A percentile compares a stretch with the other conserved stretches of the same genome.
Conservation (phyloP, 37 sponge, comb jelly and placozoan genomes). For the Diacarnus erythraeanus region DNA sequence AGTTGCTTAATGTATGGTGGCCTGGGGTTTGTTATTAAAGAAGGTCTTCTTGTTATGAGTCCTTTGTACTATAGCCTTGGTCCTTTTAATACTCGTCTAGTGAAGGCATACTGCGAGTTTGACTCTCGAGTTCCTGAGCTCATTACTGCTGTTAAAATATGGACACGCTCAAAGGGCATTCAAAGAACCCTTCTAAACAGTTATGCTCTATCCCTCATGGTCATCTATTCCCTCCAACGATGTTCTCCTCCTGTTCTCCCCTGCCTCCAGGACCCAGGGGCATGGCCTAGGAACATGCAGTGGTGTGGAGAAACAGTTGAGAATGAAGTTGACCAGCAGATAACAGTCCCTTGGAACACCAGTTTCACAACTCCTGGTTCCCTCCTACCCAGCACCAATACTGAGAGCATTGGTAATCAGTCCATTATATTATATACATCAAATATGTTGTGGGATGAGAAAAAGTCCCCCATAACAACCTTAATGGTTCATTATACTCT, state of each 20-base stretch:
- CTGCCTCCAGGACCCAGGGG: constrained; percentile 57
- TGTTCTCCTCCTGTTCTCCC: constrained; percentile 60
- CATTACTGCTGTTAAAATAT: constrained; percentile 13
- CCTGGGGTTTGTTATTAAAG: no score
- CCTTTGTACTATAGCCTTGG: constrained; percentile 55
- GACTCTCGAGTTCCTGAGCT: constrained; percentile 34
- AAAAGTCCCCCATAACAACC: no score
- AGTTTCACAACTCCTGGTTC: constrained; percentile 27
- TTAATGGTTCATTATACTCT: no score
- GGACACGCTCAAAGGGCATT: constrained; percentile 24
- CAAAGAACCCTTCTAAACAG: constrained; percentile 35
- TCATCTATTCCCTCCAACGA: constrained; percentile 52
- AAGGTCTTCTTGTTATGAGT: no score
- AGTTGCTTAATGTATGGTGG: no score
- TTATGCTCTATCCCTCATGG: constrained; percentile 60
- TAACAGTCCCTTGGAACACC: constrained; percentile 13
- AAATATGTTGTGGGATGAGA: no score
- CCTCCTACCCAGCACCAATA: constrained; percentile 44
- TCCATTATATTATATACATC: no score
- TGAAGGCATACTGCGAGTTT: constrained; percentile 50
- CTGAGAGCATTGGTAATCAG: constrained; percentile 29
- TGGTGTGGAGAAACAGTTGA: constrained; percentile 32
- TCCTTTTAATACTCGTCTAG: constrained; percentile 39
- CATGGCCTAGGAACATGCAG: constrained; percentile 65
- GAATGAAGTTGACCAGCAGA: background rate